These are phyloP conservation scores for Urocynchramus pylzowi DNA, from an alignment of 2,113 vertebrate species.

Conservation along the genomic window DNA sequence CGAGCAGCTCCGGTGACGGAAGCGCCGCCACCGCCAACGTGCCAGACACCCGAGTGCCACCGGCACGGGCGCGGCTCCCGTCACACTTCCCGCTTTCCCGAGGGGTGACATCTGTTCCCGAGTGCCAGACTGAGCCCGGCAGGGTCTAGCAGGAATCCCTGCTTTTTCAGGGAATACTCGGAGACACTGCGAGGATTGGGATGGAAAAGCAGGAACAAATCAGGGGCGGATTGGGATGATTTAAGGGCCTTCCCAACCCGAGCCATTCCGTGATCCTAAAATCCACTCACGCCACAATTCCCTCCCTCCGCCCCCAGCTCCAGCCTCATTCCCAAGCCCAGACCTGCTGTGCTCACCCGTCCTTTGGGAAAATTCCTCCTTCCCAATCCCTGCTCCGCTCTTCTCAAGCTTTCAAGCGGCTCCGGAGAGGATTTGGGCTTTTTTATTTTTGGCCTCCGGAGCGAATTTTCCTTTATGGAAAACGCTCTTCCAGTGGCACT, in stretches of 20 bases:
- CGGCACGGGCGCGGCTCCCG: background rate
- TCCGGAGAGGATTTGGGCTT: background rate
- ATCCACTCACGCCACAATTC: rapidly evolving
- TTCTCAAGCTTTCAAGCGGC: background rate
- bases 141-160: background rate
- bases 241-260: rapidly evolving
- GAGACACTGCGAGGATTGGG: rapidly evolving
- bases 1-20: background rate
- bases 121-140: background rate
- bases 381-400: background rate
- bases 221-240: background rate
- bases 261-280: background rate
- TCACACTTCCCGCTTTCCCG: background rate
- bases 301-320: background rate
- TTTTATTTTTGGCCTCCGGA: background rate
- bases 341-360: background rate
- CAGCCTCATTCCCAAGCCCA: background rate
- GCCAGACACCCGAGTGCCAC: background rate
- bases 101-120: background rate
- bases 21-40: background rate
- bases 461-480: background rate
- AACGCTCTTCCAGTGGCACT: background rate
- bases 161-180: rapidly evolving
- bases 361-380: background rate
- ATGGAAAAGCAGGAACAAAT: background rate